Evolutionary conservation across 1,140 invertebrate genomes (phyloP).

Genomic region (Philotrypesis tridentata): DNA sequence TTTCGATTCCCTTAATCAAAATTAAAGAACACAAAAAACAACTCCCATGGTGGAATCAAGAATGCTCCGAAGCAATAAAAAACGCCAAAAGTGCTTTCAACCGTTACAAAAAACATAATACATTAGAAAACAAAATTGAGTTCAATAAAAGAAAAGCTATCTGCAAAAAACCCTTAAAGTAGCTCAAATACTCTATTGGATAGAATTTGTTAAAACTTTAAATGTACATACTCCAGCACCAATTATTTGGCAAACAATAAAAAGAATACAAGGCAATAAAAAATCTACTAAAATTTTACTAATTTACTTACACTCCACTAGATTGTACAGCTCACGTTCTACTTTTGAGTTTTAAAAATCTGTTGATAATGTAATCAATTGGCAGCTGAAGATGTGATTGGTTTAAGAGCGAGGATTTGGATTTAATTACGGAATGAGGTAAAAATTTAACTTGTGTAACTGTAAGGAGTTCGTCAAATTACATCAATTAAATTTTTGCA

Average conservation of each 20-base stretch:
- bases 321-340: too few species aligned
- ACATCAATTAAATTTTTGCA: too few species aligned
- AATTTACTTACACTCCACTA: too few species aligned
- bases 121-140: conserved; percentile 52
- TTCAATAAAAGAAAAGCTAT: conserved; percentile 56
- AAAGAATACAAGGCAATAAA: conserved; percentile 29
- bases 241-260: conserved; percentile 39
- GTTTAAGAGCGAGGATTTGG: too few species aligned
- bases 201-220: conserved; percentile 20
- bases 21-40: conserved; percentile 47
- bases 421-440: too few species aligned
- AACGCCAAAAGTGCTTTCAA: conserved; percentile 58
- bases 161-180: conserved; percentile 39
- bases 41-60: conserved; percentile 62
- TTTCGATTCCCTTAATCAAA: conserved; percentile 53
- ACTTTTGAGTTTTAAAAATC: too few species aligned
- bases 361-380: too few species aligned
- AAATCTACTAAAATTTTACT: background rate
- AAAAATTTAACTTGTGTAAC: too few species aligned
- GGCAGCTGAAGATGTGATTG: too few species aligned
- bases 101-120: conserved; percentile 58
- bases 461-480: too few species aligned
- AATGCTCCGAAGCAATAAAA: conserved; percentile 58
- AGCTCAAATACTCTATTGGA: conserved; percentile 41
- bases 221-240: conserved; percentile 16